Conservation (phyloP, 2,888 invertebrate species). For the Eilema depressum region DNA sequence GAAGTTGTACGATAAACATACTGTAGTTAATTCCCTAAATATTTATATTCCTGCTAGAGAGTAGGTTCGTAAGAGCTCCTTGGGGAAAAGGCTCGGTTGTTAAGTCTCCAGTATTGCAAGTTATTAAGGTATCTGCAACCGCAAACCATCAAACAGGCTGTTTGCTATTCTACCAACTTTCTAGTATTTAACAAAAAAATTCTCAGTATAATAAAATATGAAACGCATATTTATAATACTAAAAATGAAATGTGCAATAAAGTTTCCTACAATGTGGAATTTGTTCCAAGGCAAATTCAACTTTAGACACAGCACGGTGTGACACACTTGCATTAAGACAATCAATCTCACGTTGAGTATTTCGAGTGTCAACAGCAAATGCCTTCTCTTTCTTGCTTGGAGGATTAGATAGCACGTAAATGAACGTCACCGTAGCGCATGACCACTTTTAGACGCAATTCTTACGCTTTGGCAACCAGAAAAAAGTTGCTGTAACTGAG, state of each 20-base stretch:
- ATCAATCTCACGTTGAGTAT: not conserved
- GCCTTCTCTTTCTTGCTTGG: conserved; percentile 1
- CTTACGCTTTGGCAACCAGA: not conserved
- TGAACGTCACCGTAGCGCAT: not conserved
- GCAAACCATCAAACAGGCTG: not conserved
- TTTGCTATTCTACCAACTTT: not conserved
- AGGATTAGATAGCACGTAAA: not conserved
- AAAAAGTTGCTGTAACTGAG: not conserved
- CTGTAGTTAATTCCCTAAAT: too few relatives aligned
- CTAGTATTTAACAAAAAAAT: not conserved
- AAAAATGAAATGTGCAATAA: not conserved
- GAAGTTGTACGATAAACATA: not conserved
- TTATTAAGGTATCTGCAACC: not conserved
- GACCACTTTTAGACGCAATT: not conserved
- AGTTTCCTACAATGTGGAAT: not conserved
- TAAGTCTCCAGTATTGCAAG: not conserved
- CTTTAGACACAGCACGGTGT: not conserved
- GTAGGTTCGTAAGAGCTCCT: not conserved
- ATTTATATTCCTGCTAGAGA: not conserved
- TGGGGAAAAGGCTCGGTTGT: too few relatives aligned
- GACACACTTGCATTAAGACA: conserved; percentile 4
- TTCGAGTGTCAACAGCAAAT: conserved; percentile 1
- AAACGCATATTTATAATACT: not conserved
- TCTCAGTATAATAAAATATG: not conserved
- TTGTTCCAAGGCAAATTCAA: not conserved